Conservation (phyloP, 2,797 vertebrate species). For the Nyctibius grandis region DNA sequence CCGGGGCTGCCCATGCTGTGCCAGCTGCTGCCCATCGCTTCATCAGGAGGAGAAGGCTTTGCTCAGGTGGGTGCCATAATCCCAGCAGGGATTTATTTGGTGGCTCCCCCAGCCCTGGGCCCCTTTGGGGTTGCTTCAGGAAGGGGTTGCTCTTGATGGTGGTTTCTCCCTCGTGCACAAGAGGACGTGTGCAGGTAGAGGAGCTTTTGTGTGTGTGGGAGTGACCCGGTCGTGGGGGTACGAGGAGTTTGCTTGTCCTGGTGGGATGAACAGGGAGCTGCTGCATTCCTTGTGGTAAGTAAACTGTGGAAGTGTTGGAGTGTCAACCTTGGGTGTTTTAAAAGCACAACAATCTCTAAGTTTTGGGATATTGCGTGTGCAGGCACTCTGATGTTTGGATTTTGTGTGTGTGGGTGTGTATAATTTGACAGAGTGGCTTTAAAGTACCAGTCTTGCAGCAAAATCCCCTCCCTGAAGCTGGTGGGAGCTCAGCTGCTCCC, state of each 20-base stretch:
- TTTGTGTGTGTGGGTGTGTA: neutral
- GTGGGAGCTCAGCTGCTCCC: accelerated
- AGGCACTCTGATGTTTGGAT: accelerated
- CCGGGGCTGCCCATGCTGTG: neutral
- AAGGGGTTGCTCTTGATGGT: accelerated
- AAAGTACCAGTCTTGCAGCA: accelerated
- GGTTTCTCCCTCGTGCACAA: accelerated
- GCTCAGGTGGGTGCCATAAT: neutral
- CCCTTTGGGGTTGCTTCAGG: accelerated
- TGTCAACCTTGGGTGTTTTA: accelerated
- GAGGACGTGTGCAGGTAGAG: accelerated
- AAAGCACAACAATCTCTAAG: accelerated
- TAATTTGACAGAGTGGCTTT: neutral
- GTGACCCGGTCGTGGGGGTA: accelerated
- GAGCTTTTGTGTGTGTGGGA: accelerated
- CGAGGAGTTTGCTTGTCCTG: accelerated
- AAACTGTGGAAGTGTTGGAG: accelerated
- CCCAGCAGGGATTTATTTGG: neutral
- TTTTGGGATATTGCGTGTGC: neutral
- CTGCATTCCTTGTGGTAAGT: accelerated
- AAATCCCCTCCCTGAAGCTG: neutral
- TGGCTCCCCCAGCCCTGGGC: accelerated
- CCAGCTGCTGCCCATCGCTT: neutral
- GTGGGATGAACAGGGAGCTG: accelerated
- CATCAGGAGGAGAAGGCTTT: neutral